These are phyloP conservation scores for Uloborus diversus DNA, from an alignment of 1,140 invertebrate genomes.

Conservation along the genomic window DNA sequence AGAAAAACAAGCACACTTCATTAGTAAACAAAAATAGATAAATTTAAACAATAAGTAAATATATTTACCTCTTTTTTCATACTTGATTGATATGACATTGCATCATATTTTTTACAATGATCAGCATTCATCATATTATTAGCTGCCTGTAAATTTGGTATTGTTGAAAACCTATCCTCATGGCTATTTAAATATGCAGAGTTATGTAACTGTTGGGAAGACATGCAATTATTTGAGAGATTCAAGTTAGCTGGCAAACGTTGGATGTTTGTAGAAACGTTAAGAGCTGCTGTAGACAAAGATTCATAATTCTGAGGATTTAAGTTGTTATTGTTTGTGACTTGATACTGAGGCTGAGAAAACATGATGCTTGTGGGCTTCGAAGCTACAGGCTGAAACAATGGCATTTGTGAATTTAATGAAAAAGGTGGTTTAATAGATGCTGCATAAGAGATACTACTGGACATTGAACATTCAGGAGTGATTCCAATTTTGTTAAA, in stretches of 20 bases:
- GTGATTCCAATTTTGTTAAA: no score
- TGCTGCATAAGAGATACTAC: no score
- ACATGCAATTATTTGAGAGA: constrained; percentile 2
- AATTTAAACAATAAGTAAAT: no score
- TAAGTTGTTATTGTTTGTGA: background rate
- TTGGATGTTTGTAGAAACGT: constrained; percentile 26
- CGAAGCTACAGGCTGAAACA: constrained; percentile 53
- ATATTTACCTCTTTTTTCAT: constrained; percentile 4
- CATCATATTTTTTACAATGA: background rate
- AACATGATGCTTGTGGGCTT: constrained; percentile 39
- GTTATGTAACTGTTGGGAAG: background rate
- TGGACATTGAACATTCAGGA: constrained; percentile 9
- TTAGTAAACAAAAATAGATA: no score
- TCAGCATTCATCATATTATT: background rate
- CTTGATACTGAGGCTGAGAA: constrained; percentile 4
- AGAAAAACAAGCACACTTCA: no score
- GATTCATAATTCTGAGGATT: constrained; percentile 2
- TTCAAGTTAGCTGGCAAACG: constrained; percentile 26
- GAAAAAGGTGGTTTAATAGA: background rate
- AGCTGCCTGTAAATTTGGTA: background rate
- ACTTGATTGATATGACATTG: background rate
- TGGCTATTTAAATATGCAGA: constrained; percentile 1
- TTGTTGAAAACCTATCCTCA: constrained; percentile 12
- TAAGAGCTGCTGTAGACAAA: constrained; percentile 25
- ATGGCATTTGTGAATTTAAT: constrained; percentile 56